A percentile compares a stretch with the other conserved stretches of the same genome.
phyloP scores from a whole-genome alignment of 1,140 invertebrate genomes.

The Nylanderia fulva region DNA sequence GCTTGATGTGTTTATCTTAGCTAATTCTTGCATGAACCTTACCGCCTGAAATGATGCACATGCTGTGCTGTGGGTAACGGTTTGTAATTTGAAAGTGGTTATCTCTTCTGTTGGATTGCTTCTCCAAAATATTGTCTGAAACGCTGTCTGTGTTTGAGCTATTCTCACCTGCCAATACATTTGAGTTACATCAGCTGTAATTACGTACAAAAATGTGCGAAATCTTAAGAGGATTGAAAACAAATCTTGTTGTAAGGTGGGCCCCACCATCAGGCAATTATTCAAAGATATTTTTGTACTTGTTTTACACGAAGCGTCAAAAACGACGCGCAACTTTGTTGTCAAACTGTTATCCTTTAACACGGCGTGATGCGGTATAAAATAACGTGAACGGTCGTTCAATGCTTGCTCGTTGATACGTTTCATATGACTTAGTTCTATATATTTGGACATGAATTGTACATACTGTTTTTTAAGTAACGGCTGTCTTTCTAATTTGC shows the following conservation, averaged over 20 bases:
- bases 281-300: too few relatives aligned
- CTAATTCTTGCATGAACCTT: neutral
- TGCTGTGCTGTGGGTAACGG: neutral
- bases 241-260: neutral
- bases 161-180: neutral
- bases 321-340: too few relatives aligned
- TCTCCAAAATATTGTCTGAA: neutral
- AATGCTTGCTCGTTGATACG: too few relatives aligned
- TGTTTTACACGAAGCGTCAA: too few relatives aligned
- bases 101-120: neutral
- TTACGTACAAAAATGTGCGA: neutral
- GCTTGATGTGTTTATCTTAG: neutral
- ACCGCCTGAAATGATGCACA: neutral
- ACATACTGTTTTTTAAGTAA: neutral
- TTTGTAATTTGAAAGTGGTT: neutral
- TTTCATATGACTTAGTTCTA: neutral
- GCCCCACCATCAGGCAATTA: neutral
- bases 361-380: neutral
- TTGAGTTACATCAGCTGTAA: neutral
- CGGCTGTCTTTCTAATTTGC: neutral
- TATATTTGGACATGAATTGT: neutral
- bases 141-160: neutral
- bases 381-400: neutral
- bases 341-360: neutral
- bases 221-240: neutral